phyloP scores from a whole-genome alignment of 2,113 vertebrate genomes.

The Cochlearius cochlearius region DNA sequence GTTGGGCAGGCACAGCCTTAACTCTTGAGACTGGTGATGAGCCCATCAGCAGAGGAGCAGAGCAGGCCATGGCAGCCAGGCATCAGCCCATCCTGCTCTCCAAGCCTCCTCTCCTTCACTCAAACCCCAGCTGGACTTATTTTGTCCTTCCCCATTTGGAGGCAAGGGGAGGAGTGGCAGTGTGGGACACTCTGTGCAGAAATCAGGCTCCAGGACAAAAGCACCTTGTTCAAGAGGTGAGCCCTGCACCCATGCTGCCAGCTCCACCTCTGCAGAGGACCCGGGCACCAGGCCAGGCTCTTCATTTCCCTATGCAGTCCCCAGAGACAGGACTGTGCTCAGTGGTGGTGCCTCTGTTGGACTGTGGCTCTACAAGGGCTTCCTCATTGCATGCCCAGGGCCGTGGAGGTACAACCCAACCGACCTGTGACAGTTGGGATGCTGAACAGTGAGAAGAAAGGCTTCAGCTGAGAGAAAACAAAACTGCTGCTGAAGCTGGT shows the following conservation, averaged over 20 bases:
- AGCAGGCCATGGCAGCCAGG: not conserved
- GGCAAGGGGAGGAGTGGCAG: not conserved
- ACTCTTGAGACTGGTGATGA: not conserved
- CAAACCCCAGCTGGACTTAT: fast-evolving
- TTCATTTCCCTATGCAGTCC: fast-evolving
- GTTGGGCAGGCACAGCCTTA: not conserved
- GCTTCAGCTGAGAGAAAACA: not conserved
- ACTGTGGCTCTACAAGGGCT: not conserved
- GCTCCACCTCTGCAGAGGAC: not conserved
- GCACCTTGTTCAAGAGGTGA: not conserved
- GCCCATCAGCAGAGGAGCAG: not conserved
- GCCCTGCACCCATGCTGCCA: not conserved
- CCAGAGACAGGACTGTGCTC: not conserved
- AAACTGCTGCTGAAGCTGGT: not conserved
- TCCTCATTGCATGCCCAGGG: not conserved
- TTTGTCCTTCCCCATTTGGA: not conserved
- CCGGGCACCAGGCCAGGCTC: not conserved
- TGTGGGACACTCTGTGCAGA: fast-evolving
- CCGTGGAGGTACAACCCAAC: not conserved
- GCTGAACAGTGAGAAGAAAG: not conserved
- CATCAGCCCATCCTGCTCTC: not conserved
- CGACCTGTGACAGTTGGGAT: fast-evolving
- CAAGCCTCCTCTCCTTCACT: not conserved
- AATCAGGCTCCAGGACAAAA: not conserved
- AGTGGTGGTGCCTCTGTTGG: not conserved